phyloP scores from a whole-genome alignment of 2,113 vertebrate genomes.

The Hemibagrus wyckioides region DNA sequence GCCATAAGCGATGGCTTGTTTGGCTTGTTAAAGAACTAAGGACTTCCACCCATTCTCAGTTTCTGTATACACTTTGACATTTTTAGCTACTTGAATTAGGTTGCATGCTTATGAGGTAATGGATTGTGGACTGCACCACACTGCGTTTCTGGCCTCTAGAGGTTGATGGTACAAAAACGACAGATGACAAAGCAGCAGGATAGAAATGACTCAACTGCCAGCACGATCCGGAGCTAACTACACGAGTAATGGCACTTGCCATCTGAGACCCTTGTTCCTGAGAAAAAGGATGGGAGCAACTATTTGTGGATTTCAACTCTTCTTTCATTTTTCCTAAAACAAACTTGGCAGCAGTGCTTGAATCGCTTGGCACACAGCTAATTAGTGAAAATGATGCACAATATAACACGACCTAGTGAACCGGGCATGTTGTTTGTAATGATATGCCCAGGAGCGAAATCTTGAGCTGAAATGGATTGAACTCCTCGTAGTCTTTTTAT shows the following conservation, averaged over 20 bases:
- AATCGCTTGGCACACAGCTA: not conserved
- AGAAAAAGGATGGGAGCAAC: constrained; percentile 31
- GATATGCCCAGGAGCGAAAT: not conserved
- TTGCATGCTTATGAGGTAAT: constrained; percentile 25
- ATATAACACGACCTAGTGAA: not conserved
- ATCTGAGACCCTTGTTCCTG: constrained; percentile 23
- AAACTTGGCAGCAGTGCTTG: not conserved
- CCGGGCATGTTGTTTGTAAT: not conserved
- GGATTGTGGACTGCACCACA: constrained; percentile 11
- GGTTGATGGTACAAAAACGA: constrained; percentile 28
- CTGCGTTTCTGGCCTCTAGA: constrained; percentile 35
- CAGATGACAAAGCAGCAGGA: constrained; percentile 56
- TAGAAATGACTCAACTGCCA: constrained; percentile 40
- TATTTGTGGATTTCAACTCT: constrained; percentile 26
- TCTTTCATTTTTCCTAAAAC: not conserved
- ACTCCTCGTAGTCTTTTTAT: not conserved
- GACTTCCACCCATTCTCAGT: not conserved
- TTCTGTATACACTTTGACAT: not conserved
- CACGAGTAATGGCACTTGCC: constrained; percentile 39
- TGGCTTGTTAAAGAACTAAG: not conserved
- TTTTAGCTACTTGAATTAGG: not conserved
- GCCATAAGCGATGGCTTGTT: not conserved
- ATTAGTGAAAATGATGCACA: not conserved
- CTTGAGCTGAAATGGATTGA: not conserved
- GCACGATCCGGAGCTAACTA: constrained; percentile 39